Evolutionary conservation across 2,797 vertebrate species (phyloP).

Genomic region (Orestias chungarensis): DNA sequence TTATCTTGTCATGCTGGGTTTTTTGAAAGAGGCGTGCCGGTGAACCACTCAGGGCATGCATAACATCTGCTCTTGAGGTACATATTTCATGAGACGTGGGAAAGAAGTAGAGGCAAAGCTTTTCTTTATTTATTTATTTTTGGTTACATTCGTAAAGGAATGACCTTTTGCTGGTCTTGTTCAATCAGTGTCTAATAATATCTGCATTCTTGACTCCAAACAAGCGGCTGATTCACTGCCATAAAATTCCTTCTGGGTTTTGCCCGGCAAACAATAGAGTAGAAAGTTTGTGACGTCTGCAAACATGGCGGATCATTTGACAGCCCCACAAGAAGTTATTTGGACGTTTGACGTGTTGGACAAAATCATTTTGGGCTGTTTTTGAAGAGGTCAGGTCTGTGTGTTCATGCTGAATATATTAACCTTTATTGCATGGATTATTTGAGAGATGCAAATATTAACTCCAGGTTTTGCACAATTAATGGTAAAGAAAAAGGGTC

Average conservation of each 20-base stretch:
- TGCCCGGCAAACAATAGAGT: neutral
- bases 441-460: too few species aligned
- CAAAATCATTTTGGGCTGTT: too few species aligned
- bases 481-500: conserved; percentile 33
- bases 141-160: neutral
- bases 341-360: too few species aligned
- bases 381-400: neutral
- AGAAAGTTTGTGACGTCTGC: neutral
- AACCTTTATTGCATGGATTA: neutral
- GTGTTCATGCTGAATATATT: neutral
- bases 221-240: neutral
- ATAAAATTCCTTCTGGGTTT: neutral
- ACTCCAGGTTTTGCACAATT: too few species aligned
- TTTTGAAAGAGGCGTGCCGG: conserved; percentile 19
- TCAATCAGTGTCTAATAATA: neutral
- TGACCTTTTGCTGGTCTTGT: neutral
- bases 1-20: conserved; percentile 56
- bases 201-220: neutral
- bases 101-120: neutral
- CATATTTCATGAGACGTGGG: conserved; percentile 18
- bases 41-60: conserved; percentile 11
- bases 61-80: conserved; percentile 7
- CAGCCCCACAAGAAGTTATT: neutral
- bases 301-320: neutral
- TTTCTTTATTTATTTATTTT: neutral